A percentile compares a stretch with the other conserved stretches of the same genome.
These are phyloP conservation scores for Aeoliscus strigatus DNA, from an alignment of 2,797 vertebrate species.

Conservation along the genomic window DNA sequence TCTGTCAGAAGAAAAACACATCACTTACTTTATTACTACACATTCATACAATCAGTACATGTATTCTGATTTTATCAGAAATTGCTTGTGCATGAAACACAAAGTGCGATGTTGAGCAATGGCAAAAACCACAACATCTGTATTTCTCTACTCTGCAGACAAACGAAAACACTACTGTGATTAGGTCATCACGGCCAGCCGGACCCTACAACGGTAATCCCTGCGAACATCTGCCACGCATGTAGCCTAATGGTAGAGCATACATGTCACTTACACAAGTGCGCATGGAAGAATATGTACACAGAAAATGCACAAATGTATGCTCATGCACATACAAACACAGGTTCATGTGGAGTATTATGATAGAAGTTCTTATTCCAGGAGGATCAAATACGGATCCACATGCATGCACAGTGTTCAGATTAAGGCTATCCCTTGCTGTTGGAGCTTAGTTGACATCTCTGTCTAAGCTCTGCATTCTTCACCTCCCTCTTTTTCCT, in stretches of 20 bases:
- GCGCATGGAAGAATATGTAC: neutral
- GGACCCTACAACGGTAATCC: conserved; percentile 15
- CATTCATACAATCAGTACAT: too few relatives aligned
- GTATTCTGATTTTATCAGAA: too few relatives aligned
- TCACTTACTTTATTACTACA: too few relatives aligned
- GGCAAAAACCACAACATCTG: too few relatives aligned
- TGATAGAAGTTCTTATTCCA: conserved; percentile 37
- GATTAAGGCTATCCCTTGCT: conserved; percentile 58
- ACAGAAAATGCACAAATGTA: neutral
- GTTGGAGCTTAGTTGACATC: conserved; percentile 54
- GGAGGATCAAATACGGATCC: conserved; percentile 49
- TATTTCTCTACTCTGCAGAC: too few relatives aligned
- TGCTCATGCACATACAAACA: conserved; percentile 11
- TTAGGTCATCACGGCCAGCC: conserved; percentile 6
- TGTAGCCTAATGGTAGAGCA: conserved; percentile 6
- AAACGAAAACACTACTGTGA: too few relatives aligned
- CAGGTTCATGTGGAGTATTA: too few relatives aligned
- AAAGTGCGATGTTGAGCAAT: too few relatives aligned
- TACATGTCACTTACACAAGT: conserved; percentile 5
- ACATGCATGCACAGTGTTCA: conserved; percentile 59
- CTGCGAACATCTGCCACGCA: conserved; percentile 30
- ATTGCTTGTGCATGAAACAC: too few relatives aligned
- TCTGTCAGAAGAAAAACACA: too few relatives aligned
- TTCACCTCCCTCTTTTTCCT: conserved; percentile 37
- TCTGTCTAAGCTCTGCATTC: conserved; percentile 56